phyloP scores from a whole-genome alignment of 2,888 invertebrate genomes.

The Stegophylla sp. region DNA sequence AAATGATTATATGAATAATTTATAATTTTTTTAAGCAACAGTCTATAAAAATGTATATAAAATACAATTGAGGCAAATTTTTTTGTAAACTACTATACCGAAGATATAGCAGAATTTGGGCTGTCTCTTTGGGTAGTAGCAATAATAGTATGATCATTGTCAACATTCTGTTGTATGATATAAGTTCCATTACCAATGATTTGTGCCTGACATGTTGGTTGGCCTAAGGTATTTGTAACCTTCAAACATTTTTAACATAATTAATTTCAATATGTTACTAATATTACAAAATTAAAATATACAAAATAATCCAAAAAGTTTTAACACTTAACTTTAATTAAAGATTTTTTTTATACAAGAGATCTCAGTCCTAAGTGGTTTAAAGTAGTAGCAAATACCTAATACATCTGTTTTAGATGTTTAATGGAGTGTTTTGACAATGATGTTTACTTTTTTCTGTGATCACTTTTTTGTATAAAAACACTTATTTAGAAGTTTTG shows the following conservation, averaged over 20 bases:
- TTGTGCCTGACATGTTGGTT: constrained; percentile 62
- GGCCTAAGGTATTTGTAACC: constrained; percentile 63
- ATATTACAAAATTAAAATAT: constrained; percentile 10
- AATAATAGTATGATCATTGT: constrained; percentile 70
- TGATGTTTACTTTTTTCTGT: too few relatives aligned
- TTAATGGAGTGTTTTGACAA: too few relatives aligned
- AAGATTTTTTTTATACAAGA: background rate
- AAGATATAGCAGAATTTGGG: constrained; percentile 51
- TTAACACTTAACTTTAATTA: background rate
- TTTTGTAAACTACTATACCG: constrained; percentile 47
- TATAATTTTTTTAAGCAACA: background rate
- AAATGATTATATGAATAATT: background rate
- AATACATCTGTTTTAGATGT: too few relatives aligned
- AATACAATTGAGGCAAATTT: constrained; percentile 32
- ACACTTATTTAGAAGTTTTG: too few relatives aligned
- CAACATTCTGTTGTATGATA: constrained; percentile 75
- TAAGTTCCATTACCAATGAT: constrained; percentile 67
- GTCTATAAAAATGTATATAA: background rate
- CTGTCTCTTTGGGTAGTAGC: constrained; percentile 61
- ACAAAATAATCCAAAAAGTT: background rate
- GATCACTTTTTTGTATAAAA: too few relatives aligned
- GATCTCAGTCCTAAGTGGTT: too few relatives aligned
- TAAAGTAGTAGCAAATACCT: too few relatives aligned
- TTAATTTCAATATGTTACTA: constrained; percentile 19
- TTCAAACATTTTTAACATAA: constrained; percentile 59